Evolutionary conservation across 2,113 vertebrate genomes (phyloP).

Genomic region (Myodes glareolus): DNA sequence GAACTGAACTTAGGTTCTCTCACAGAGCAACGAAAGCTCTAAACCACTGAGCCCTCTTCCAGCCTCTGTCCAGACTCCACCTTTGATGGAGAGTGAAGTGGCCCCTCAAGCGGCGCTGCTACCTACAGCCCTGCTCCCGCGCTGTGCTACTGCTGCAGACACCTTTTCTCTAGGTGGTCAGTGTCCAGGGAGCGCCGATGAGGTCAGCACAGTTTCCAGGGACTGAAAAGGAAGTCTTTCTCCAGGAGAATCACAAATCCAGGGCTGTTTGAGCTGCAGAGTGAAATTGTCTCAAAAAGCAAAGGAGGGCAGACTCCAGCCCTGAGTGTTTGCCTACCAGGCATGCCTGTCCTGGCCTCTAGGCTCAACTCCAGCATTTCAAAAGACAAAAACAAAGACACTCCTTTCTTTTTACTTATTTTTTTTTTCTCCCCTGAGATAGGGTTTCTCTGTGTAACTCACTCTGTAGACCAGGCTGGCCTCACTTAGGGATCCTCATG

Average conservation of each 20-base stretch:
- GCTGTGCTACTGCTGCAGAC: conserved; percentile 6
- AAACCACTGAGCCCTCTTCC: neutral
- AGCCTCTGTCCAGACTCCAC: neutral
- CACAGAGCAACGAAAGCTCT: neutral
- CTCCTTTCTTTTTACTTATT: no score
- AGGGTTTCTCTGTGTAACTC: neutral
- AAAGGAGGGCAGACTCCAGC: neutral
- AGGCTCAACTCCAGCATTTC: neutral
- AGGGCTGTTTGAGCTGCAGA: neutral
- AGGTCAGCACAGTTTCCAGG: conserved; percentile 71
- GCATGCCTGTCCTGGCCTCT: no score
- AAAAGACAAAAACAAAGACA: neutral
- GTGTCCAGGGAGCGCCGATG: conserved; percentile 52
- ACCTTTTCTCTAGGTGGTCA: conserved; percentile 36
- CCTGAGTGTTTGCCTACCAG: neutral
- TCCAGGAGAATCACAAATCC: neutral
- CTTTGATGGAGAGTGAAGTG: conserved; percentile 30
- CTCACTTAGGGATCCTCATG: neutral
- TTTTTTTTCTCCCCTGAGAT: neutral
- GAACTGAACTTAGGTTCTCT: neutral
- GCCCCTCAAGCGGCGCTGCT: conserved; percentile 56
- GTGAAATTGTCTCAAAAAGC: neutral
- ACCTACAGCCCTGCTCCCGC: neutral
- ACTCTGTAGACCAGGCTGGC: neutral
- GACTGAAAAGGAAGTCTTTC: neutral